Evolutionary conservation across 2,113 vertebrate genomes (phyloP).

Genomic region (Scalopus aquaticus): DNA sequence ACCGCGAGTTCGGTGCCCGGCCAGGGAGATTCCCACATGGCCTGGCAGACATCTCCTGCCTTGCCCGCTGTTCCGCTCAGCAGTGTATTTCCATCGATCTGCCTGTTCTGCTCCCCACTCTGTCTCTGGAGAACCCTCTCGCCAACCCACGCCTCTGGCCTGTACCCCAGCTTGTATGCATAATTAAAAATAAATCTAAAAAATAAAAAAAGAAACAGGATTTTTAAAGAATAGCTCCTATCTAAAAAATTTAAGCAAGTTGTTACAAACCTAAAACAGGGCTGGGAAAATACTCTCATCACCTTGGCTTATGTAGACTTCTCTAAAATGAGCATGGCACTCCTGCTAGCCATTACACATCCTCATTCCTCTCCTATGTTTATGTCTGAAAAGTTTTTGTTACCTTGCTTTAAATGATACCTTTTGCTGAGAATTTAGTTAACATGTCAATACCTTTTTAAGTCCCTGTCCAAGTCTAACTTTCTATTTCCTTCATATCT

Average conservation of each 20-base stretch:
- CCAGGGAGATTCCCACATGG: too few species aligned
- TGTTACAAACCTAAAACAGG: background rate
- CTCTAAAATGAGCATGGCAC: background rate
- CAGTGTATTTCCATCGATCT: too few species aligned
- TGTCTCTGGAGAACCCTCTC: too few species aligned
- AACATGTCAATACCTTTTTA: background rate
- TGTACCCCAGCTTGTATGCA: too few species aligned
- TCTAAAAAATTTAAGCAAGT: background rate
- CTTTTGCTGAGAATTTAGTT: background rate
- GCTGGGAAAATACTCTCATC: background rate
- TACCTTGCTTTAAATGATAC: background rate
- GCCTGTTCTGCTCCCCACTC: too few species aligned
- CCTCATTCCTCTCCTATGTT: background rate
- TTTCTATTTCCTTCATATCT: slow-evolving; percentile 26
- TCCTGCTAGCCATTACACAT: background rate
- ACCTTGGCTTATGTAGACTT: background rate
- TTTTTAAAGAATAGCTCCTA: background rate
- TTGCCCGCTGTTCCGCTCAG: too few species aligned
- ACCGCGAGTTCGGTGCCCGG: too few species aligned
- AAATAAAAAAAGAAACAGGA: too few species aligned
- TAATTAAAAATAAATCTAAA: too few species aligned
- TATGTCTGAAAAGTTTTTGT: background rate
- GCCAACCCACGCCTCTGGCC: too few species aligned
- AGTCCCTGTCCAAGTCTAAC: background rate
- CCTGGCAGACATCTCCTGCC: too few species aligned